These are phyloP conservation scores for Triplophysa tibetana DNA, from an alignment of 2,113 vertebrate genomes.

Conservation along the genomic window DNA sequence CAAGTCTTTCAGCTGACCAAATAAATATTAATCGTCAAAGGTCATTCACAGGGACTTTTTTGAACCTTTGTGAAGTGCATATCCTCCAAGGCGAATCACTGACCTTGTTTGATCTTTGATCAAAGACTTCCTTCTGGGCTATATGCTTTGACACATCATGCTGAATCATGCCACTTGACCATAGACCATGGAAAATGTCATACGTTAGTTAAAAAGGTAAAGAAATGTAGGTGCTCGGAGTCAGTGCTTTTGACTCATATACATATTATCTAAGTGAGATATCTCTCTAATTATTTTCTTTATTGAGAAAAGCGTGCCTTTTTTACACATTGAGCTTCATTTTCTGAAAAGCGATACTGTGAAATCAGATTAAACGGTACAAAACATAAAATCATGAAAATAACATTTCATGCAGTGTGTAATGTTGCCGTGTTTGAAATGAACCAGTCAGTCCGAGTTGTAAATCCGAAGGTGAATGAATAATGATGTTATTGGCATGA, in stretches of 20 bases:
- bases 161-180: constrained; percentile 6
- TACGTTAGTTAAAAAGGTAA: background rate
- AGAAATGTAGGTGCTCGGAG: background rate
- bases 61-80: background rate
- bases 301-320: background rate
- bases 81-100: background rate
- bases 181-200: background rate
- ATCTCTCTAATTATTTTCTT: background rate
- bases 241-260: background rate
- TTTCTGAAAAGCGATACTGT: no score
- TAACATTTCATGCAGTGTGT: no score
- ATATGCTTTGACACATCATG: background rate
- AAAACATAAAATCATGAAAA: no score
- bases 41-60: background rate
- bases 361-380: no score
- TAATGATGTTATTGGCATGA: no score
- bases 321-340: no score
- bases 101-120: constrained; percentile 22
- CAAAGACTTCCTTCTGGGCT: background rate
- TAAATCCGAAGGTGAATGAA: no score
- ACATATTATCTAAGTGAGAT: no score
- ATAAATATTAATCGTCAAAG: background rate
- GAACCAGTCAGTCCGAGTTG: no score
- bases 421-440: no score
- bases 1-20: constrained; percentile 15